Base-by-base conservation (phyloP, 2,888 invertebrate species). In the Stegana nigrithorax region DNA sequence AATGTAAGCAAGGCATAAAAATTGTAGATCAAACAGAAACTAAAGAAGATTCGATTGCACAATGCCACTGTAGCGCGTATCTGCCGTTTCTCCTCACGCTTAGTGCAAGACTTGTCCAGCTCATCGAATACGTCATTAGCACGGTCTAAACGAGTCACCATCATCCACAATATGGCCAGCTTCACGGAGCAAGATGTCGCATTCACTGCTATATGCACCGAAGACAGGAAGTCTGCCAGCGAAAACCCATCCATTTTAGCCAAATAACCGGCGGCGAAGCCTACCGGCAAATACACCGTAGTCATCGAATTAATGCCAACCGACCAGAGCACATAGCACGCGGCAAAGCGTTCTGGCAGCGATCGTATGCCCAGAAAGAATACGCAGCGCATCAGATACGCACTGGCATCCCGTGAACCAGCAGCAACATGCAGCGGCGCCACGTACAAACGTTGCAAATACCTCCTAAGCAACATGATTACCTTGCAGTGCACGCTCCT, bases 151-250 rank as follows among this genome's bases (percentile, higher is more conserved):
- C 68, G 67, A 1, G 62, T 64, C 2, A 73, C 64, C 32, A 74
- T 39, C 12, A 66, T 60, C 63, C 71, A 71, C 12, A 82, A 69
- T 2, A 78, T 71, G 0, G 73, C 4, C 39, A 81, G 70, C 58
- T 82, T 82, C 7, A 64, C 44, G n/a, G 70, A 73, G 57, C 82
- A 81, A 0, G 77, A 61, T 58, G 68, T 69, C 1, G 67, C 67
- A 60, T 81, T 81, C 6, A 81, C 67, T 2, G 71, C 68, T 36
- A 77, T 71, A 60, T 81, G 78, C 17, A 81, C 58, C 1, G 81
- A 80, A 4, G 74, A 77, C 4, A 81, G 68, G 5, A 81, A 72
- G 39, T 77, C 71, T n/a, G 72, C 70, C 1, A 80, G 75, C 7
- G 68, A 59, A 23, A 69, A 73, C 57, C 70, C 67, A 0, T 67